These are phyloP conservation scores for Oxyura jamaicensis DNA, from an alignment of 2,113 vertebrate genomes.

Conservation along the genomic window DNA sequence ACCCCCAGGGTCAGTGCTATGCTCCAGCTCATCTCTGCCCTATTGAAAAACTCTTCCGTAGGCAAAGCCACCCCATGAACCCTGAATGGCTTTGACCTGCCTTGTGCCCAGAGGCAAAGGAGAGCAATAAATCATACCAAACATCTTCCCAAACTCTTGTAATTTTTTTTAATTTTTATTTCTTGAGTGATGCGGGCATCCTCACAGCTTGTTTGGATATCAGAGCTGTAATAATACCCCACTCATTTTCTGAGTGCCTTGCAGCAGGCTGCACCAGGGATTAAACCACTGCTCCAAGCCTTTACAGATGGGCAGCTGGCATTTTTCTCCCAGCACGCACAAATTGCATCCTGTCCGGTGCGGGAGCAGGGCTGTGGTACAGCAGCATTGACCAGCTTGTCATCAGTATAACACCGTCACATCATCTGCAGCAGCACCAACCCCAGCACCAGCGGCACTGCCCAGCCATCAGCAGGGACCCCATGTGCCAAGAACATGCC, in stretches of 20 bases:
- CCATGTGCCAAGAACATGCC: background rate
- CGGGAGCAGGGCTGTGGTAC: no score
- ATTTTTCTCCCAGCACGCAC: background rate
- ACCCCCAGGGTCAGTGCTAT: no score
- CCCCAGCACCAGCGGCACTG: background rate
- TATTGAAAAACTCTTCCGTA: background rate
- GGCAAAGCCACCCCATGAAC: background rate
- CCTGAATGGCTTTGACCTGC: background rate
- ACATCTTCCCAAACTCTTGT: background rate
- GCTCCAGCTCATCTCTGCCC: no score
- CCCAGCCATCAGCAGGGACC: background rate
- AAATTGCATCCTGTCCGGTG: no score
- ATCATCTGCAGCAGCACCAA: background rate
- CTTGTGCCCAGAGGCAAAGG: background rate
- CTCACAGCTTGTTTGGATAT: fast-evolving
- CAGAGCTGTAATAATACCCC: background rate
- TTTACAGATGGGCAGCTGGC: no score
- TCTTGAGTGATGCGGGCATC: no score
- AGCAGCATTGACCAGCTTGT: no score
- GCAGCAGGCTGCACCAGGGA: no score
- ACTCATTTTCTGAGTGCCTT: fast-evolving
- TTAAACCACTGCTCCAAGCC: background rate
- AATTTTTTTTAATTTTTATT: no score
- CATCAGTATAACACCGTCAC: background rate
- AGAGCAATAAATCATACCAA: background rate